Evolutionary conservation across 2,113 vertebrate genomes (phyloP).

Genomic region (Strix uralensis): DNA sequence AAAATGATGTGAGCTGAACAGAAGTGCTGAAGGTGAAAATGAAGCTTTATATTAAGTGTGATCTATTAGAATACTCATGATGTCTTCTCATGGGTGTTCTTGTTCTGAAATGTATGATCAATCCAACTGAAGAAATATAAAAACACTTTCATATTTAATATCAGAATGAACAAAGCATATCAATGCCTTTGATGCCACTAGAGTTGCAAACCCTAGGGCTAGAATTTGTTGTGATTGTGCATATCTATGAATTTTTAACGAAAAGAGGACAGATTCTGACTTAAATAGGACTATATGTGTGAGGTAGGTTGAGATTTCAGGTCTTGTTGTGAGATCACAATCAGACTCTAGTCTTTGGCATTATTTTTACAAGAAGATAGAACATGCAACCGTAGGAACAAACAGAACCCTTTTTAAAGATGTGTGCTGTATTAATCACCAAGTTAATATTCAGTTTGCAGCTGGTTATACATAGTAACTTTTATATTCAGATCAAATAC

Average conservation of each 20-base stretch:
- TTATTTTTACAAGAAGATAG: not conserved
- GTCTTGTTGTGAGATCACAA: not conserved
- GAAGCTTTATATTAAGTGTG: not conserved
- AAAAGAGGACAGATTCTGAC: not conserved
- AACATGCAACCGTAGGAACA: not conserved
- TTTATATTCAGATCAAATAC: conserved; percentile 54
- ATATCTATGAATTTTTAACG: conserved; percentile 21
- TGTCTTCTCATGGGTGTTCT: conserved; percentile 29
- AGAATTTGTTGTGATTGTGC: not conserved
- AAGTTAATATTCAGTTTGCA: conserved; percentile 54
- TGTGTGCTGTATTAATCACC: not conserved
- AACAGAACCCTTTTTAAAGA: not conserved
- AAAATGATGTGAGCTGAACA: not conserved
- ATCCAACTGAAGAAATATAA: not conserved
- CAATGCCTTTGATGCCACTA: conserved; percentile 1
- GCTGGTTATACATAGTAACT: conserved; percentile 36
- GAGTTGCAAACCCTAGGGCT: not conserved
- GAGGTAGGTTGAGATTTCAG: not conserved
- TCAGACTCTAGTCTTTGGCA: not conserved
- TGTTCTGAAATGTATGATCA: not conserved
- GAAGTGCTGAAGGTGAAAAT: conserved; percentile 8
- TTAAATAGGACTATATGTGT: not conserved
- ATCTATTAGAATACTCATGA: not conserved
- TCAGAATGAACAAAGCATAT: not conserved
- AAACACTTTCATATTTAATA: conserved; percentile 6